Conservation (phyloP, 1,140 invertebrate species). For the Drosophila gunungcola region DNA sequence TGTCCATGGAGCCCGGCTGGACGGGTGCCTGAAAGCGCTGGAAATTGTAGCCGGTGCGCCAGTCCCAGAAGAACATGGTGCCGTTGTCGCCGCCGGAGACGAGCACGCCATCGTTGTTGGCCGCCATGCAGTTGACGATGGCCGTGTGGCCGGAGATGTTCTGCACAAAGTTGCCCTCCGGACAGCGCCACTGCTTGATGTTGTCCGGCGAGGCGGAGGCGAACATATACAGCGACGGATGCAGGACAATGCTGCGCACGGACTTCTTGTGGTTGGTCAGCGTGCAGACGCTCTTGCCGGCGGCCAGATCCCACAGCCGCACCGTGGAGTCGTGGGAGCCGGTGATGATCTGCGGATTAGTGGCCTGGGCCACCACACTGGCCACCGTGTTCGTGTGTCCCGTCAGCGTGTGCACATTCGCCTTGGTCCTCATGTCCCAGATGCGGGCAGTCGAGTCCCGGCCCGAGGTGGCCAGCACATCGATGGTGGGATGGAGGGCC, state of each 20-base stretch:
- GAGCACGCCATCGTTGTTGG: constrained; percentile 97
- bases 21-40: constrained; percentile 95
- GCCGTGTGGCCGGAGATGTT: constrained; percentile 99
- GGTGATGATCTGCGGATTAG: constrained; percentile 96
- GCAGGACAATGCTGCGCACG: constrained; percentile 95
- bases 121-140: constrained; percentile 98
- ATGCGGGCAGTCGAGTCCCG: constrained; percentile 98
- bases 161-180: constrained; percentile 99
- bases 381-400: constrained; percentile 99
- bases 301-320: constrained; percentile 98
- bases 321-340: constrained; percentile 95
- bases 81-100: constrained; percentile 99
- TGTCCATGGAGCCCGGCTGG: constrained; percentile 99
- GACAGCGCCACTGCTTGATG: constrained; percentile 99
- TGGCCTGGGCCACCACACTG: constrained; percentile 95
- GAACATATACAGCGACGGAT: constrained; percentile 98
- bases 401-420: constrained; percentile 98
- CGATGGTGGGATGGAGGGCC: constrained; percentile 97
- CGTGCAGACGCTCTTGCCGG: constrained; percentile 97
- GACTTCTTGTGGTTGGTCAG: constrained; percentile 99
- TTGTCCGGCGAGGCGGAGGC: constrained; percentile 99
- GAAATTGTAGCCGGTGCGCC: constrained; percentile 99
- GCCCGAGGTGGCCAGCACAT: constrained; percentile 97
- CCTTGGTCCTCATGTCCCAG: constrained; percentile 99
- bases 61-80: constrained; percentile 99